phyloP scores from a whole-genome alignment of 2,113 vertebrate genomes.

The Pachycephala philippinensis region DNA sequence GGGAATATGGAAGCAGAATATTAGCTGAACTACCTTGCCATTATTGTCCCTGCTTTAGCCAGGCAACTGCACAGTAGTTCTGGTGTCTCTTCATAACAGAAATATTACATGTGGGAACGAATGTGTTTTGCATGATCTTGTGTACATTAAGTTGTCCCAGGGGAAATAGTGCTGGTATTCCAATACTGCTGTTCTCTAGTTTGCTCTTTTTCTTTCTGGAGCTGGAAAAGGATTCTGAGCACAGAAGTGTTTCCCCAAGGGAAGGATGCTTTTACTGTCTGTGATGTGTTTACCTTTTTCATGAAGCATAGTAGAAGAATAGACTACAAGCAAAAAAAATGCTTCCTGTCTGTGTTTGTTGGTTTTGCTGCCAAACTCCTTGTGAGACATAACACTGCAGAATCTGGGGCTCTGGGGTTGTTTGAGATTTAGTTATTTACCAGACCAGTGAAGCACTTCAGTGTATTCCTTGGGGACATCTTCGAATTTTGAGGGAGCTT shows the following conservation, averaged over 20 bases:
- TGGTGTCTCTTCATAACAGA: neutral
- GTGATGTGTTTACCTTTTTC: neutral
- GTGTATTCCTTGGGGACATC: neutral
- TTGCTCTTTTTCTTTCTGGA: neutral
- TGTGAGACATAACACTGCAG: neutral
- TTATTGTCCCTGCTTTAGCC: neutral
- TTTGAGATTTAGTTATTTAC: neutral
- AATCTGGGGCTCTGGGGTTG: neutral
- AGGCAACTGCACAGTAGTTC: neutral
- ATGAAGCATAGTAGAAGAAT: neutral
- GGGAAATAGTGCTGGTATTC: neutral
- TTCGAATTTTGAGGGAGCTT: neutral
- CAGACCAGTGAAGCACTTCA: neutral
- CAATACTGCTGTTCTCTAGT: neutral
- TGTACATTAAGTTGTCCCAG: neutral
- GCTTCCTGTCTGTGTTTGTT: neutral
- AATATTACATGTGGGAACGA: neutral
- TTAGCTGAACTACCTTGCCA: neutral
- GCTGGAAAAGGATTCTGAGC: neutral
- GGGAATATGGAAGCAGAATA: conserved; percentile 21
- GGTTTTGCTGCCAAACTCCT: neutral
- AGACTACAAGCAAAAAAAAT: neutral
- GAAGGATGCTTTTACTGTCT: neutral
- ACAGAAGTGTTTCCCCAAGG: neutral
- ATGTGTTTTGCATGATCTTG: neutral